Evolutionary conservation across 2,888 invertebrate genomes (phyloP), one percentile per base, ranked within the genome.

Genomic region (Drosophila histrio): DNA sequence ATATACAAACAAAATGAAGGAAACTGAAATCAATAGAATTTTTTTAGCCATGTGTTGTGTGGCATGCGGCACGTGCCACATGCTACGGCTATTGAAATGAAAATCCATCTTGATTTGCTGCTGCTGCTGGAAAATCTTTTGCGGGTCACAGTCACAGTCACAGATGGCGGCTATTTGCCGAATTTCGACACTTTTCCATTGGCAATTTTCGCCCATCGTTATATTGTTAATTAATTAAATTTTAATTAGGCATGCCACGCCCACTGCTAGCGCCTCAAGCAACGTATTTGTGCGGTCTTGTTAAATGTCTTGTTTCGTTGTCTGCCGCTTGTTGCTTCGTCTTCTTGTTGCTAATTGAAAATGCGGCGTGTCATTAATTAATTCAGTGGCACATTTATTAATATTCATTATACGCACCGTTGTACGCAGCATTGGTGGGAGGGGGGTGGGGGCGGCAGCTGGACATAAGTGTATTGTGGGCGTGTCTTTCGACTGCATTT

Each of bases 201-300:
- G 71, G 26, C 49, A 22, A 41, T 34, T 69, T 74, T 26, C 22
- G 65, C 17, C 44, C 57, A 50, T 49, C 65, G 60, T n/a, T n/a
- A n/a, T 72, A 71, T 81, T 76, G 85, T 87, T 82, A 84, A 87
- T 82, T 82, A 82, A 82, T 82, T 84, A 84, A 82, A 87, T 56
- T 87, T 82, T 81, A 87, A 87, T 82, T 81, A 76, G 79, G 39
- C 70, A 30, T 59, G 60, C n/a, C 26, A 7, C 30, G 19, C 28
- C 32, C 13, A 28, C 46, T 8, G 15, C 30, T 9, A 30, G n/a
- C 19, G 26, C 3, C 11, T 19, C 41, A n/a, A n/a, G n/a, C n/a
- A 22, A 43, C 13, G 24, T 53, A 36, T 61, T 61, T 24, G 41
- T 24, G 53, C 34, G 75, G 69, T 24, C 66, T 53, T 72, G 84